These are phyloP conservation scores for Ariopsis seemanni DNA, from an alignment of 2,113 vertebrate genomes.

Conservation along the genomic window DNA sequence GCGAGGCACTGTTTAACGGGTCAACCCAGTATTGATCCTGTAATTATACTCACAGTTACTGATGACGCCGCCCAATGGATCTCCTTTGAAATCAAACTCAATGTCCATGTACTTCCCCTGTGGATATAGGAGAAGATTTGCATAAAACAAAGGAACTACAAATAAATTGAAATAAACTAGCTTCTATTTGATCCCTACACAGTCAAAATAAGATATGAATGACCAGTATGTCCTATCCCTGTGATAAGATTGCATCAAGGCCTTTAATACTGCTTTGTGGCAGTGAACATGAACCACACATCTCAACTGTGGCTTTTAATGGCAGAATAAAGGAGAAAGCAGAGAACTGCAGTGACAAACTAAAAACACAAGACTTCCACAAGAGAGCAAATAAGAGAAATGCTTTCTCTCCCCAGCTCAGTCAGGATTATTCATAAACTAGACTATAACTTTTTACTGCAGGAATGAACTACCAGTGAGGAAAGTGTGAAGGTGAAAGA, in stretches of 20 bases:
- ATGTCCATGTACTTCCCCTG: conserved; percentile 99
- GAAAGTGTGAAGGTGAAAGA: conserved; percentile 51
- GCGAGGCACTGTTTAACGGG: conserved; percentile 19
- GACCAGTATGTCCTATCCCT: conserved; percentile 14
- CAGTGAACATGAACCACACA: conserved; percentile 14
- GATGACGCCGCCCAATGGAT: conserved; percentile 96
- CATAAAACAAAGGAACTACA: conserved; percentile 7
- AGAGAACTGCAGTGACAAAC: neutral
- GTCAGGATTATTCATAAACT: conserved; percentile 31
- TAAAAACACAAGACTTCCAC: conserved; percentile 27
- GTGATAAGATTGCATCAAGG: conserved; percentile 40
- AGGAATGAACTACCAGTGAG: conserved; percentile 40
- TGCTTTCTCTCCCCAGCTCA: neutral
- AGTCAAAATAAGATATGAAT: conserved; percentile 49
- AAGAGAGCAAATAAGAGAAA: conserved; percentile 18
- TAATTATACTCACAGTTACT: conserved; percentile 92
- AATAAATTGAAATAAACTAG: neutral
- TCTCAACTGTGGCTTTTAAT: conserved; percentile 29
- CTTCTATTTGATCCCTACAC: neutral
- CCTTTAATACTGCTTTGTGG: conserved; percentile 27
- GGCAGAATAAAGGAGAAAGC: conserved; percentile 19
- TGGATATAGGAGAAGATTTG: conserved; percentile 50
- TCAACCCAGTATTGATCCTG: conserved; percentile 27
- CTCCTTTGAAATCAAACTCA: conserved; percentile 99
- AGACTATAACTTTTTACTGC: conserved; percentile 26